Evolutionary conservation across 2,797 vertebrate genomes (phyloP).

Genomic region (Erethizon dorsatum): DNA sequence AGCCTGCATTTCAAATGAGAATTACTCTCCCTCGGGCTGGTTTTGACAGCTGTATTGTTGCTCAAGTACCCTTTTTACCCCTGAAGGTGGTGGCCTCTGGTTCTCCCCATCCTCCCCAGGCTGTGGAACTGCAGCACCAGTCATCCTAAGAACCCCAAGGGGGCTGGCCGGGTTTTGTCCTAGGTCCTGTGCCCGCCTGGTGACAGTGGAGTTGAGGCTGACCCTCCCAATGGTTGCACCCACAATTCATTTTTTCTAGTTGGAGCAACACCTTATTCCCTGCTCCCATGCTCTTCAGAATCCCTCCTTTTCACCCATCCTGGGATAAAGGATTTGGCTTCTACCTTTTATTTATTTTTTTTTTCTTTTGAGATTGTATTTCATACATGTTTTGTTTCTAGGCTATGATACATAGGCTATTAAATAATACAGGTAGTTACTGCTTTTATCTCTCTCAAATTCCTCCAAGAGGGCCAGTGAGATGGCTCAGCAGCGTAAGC

Average conservation of each 20-base stretch:
- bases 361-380: not conserved
- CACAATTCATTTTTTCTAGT: not conserved
- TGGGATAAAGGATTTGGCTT: not conserved
- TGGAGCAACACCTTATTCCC: not conserved
- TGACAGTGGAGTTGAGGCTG: not conserved
- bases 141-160: not conserved
- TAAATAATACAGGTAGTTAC: not conserved
- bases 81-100: not conserved
- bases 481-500: no score
- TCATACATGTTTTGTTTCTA: not conserved
- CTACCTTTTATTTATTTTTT: not conserved
- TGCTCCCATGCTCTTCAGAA: not conserved
- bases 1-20: not conserved
- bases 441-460: constrained; percentile 4
- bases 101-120: not conserved
- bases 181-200: not conserved
- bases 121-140: not conserved
- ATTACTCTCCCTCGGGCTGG: not conserved
- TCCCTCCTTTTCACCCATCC: constrained; percentile 12
- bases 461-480: not conserved
- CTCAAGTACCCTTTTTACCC: not conserved
- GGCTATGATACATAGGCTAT: not conserved
- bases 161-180: not conserved
- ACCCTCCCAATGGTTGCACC: not conserved
- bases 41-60: not conserved